Conservation (phyloP, 2,888 invertebrate species). For the Dynastes hyllus region DNA sequence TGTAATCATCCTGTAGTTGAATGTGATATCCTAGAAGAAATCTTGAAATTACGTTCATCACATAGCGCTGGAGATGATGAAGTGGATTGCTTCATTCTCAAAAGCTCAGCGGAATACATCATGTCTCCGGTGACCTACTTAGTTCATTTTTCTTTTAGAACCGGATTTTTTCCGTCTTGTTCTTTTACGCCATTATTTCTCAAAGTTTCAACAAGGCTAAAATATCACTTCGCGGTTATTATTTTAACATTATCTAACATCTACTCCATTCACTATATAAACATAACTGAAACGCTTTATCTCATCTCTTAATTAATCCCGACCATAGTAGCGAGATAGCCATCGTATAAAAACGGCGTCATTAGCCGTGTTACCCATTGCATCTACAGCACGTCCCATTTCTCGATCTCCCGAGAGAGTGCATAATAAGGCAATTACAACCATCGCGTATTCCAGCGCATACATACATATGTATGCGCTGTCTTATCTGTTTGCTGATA, state of each 20-base stretch:
- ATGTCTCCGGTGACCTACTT: too few species aligned
- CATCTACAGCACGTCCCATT: constrained; percentile 41
- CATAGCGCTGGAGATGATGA: too few species aligned
- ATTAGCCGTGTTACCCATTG: constrained; percentile 38
- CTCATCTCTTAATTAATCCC: constrained; percentile 41
- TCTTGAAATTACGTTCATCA: too few species aligned
- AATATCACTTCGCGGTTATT: too few species aligned
- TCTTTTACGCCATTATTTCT: too few species aligned
- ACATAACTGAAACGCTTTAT: constrained; percentile 24
- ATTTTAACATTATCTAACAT: not conserved
- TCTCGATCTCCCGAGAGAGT: constrained; percentile 37
- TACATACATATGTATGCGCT: constrained; percentile 43
- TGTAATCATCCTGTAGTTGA: too few species aligned
- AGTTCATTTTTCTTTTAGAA: too few species aligned
- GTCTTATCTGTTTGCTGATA: constrained; percentile 45
- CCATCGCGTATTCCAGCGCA: constrained; percentile 25
- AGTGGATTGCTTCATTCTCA: too few species aligned
- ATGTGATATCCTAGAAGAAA: too few species aligned
- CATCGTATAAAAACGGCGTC: constrained; percentile 44
- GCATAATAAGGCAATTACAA: constrained; percentile 47
- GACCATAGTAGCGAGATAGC: constrained; percentile 26
- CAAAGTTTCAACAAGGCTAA: too few species aligned
- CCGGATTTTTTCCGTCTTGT: too few species aligned
- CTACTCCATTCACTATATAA: constrained; percentile 3
- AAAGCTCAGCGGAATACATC: too few species aligned